Base-by-base conservation (phyloP, 2,113 vertebrate genomes). In the Phaetusa simplex region DNA sequence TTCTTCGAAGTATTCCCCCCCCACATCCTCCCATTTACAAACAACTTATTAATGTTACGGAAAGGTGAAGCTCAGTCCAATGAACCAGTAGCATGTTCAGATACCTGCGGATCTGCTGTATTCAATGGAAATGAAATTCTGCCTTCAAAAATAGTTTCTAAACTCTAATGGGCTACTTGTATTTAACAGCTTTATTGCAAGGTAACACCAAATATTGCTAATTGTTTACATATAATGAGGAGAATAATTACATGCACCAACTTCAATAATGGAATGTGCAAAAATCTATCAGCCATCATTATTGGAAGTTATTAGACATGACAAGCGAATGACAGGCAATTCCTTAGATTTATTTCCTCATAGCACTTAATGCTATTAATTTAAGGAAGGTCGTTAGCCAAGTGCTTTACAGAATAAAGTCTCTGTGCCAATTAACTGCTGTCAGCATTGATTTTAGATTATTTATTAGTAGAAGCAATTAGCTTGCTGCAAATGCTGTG, bases 201-300 rank as follows among this genome's bases (percentile, higher is more conserved):
- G 97, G 98, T 98, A 99, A 98, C 97, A 98, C 98, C 98, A 99
- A 99, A 99, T 98, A 98, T 98, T 98, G 98, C 98, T 98, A 99
- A 99, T 99, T 99, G 98, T 99, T 99, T 99, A 99, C 98, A 99
- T 99, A 99, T 99, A 99, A 99, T 99, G 99, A 99, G 99, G 99
- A 99, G 99, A 99, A 99, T 99, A 99, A 99, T 99, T 99, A 99
- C 99, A 99, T 99, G 99, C 98, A 99, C 99, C 99, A 99, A 98
- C 98, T 99, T 99, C 99, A 99, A 99, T 99, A 99, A 99, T 99
- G 99, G 99, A 99, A 99, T 99, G 98, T 99, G 99, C 99, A 99
- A 99, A 99, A 99, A 99, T 99, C 99, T 99, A 99, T 99, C 99
- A 99, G 99, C 98, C 98, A 98, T 99, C 99, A 99, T 99, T 99